phyloP scores from a whole-genome alignment of 2,113 vertebrate genomes.

The Channa maculata region DNA sequence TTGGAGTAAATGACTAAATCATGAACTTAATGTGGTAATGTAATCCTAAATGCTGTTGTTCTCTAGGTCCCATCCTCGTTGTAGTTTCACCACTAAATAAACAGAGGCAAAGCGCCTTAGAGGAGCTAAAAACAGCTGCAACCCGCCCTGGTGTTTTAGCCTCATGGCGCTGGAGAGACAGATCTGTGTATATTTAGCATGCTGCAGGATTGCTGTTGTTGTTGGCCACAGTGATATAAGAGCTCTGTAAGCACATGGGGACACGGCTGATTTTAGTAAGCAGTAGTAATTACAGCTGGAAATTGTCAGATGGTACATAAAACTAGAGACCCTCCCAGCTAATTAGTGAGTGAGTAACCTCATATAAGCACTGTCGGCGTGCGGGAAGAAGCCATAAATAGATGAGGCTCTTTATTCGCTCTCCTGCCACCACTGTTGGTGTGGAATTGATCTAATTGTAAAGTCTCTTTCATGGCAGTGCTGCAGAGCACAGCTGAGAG shows the following conservation, averaged over 20 bases:
- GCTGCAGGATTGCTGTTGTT: slow-evolving; percentile 20
- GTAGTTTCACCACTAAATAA: slow-evolving; percentile 4
- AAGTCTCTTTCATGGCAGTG: slow-evolving; percentile 66
- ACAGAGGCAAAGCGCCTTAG: neutral
- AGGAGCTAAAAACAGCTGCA: neutral
- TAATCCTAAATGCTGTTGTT: neutral
- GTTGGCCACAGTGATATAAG: slow-evolving; percentile 36
- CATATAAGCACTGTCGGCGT: slow-evolving; percentile 37
- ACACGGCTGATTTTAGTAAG: slow-evolving; percentile 11
- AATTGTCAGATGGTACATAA: slow-evolving; percentile 43
- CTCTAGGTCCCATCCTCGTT: neutral
- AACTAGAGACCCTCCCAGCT: slow-evolving; percentile 40
- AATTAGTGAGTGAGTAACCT: slow-evolving; percentile 55
- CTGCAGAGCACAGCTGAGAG: slow-evolving; percentile 23
- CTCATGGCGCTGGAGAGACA: neutral
- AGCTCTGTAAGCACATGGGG: slow-evolving; percentile 17
- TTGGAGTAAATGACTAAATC: slow-evolving; percentile 11
- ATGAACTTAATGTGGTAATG: neutral
- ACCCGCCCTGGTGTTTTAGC: neutral
- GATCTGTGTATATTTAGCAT: slow-evolving; percentile 26
- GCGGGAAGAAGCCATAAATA: slow-evolving; percentile 45
- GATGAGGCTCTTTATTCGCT: slow-evolving; percentile 25
- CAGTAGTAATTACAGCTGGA: slow-evolving; percentile 48
- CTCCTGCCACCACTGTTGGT: slow-evolving; percentile 48
- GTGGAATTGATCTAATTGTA: slow-evolving; percentile 70